These are phyloP conservation scores for Scolopax mira DNA, from an alignment of 2,113 vertebrate species.

Conservation along the genomic window DNA sequence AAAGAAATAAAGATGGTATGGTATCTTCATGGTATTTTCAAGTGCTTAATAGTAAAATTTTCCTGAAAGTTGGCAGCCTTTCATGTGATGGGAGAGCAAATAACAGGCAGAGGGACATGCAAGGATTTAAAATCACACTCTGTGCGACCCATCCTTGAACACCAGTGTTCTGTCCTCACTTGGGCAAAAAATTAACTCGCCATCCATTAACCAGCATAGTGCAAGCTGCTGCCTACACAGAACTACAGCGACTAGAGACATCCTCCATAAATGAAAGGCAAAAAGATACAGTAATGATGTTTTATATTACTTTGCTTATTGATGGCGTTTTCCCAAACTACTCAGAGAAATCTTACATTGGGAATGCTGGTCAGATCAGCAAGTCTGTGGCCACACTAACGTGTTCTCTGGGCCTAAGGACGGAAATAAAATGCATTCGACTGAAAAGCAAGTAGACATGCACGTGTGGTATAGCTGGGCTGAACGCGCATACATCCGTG, in stretches of 20 bases:
- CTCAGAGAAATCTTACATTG: neutral
- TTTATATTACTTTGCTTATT: neutral
- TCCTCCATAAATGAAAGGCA: neutral
- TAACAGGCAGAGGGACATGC: neutral
- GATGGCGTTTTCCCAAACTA: neutral
- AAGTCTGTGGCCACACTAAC: neutral
- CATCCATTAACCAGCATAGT: accelerated
- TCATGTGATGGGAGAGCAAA: neutral
- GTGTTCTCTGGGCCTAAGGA: neutral
- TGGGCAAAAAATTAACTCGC: neutral
- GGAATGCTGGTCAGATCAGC: neutral
- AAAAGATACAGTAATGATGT: neutral
- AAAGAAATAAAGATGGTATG: neutral
- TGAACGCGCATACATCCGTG: neutral
- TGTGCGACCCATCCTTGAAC: neutral
- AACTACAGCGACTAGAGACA: too few species aligned
- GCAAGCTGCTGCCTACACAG: neutral
- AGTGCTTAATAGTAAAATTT: neutral
- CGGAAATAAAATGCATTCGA: neutral
- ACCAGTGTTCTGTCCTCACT: accelerated
- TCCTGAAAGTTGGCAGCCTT: neutral
- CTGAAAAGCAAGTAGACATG: too few species aligned
- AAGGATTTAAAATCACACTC: neutral
- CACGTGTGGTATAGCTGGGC: neutral
- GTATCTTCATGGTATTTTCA: neutral